A percentile compares a stretch with the other conserved stretches of the same genome.
Evolutionary conservation across 1,140 invertebrate genomes (phyloP).

Genomic region (Pararge aegeria): DNA sequence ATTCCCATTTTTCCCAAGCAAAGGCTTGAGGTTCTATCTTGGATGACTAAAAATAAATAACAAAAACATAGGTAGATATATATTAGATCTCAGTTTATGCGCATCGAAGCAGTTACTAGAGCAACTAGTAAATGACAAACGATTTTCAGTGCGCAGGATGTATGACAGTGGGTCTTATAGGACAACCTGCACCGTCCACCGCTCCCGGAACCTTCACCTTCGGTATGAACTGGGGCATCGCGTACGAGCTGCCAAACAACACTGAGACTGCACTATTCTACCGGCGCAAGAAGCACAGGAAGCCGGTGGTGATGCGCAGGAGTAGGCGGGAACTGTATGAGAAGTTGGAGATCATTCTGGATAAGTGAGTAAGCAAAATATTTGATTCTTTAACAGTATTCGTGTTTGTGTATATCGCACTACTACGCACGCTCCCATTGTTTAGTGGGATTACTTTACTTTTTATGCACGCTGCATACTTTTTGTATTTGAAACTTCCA

Average conservation of each 20-base stretch:
- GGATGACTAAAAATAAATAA: too few species aligned
- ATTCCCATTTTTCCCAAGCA: too few species aligned
- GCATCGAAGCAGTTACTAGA: too few species aligned
- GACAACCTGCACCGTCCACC: conserved; percentile 68
- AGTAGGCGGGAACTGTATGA: conserved; percentile 82
- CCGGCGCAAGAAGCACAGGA: conserved; percentile 42
- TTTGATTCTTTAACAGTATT: not conserved
- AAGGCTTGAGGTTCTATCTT: too few species aligned
- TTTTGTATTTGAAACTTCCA: too few species aligned
- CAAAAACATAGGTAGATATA: too few species aligned
- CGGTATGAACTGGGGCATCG: conserved; percentile 87
- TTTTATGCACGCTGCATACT: too few species aligned
- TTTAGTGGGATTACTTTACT: too few species aligned
- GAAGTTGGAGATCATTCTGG: conserved; percentile 84
- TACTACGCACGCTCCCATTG: too few species aligned
- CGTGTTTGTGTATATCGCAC: too few species aligned
- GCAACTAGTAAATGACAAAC: not conserved
- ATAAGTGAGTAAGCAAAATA: conserved; percentile 78
- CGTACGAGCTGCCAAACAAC: conserved; percentile 87
- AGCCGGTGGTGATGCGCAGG: conserved; percentile 74
- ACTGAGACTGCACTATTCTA: conserved; percentile 80
- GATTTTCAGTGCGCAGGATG: conserved; percentile 49
- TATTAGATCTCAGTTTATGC: too few species aligned
- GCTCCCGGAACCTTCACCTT: conserved; percentile 81
- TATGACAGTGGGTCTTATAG: conserved; percentile 81